Evolutionary conservation across 1,140 invertebrate species (phyloP).

Genomic region (Bradynema listronoti): DNA sequence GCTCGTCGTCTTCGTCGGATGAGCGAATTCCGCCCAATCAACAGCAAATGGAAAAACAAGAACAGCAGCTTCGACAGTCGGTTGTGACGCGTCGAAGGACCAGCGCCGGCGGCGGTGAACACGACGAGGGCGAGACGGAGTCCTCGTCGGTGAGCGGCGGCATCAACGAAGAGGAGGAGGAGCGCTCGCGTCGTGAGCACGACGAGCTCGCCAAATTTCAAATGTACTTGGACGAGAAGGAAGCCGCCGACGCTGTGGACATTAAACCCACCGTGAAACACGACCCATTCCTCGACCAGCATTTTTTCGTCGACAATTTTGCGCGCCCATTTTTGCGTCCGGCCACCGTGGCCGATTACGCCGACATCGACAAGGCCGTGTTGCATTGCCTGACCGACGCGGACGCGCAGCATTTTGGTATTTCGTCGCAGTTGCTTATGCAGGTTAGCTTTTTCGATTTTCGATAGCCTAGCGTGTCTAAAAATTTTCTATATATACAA

Average conservation of each 20-base stretch:
- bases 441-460: no score
- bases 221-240: neutral
- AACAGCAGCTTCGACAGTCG: no score
- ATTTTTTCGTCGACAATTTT: conserved; percentile 4
- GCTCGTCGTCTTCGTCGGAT: no score
- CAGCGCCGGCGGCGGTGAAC: no score
- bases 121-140: no score
- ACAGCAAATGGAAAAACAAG: no score
- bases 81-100: no score
- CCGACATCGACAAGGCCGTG: neutral
- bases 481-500: no score
- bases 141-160: no score
- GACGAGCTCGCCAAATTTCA: conserved; percentile 5
- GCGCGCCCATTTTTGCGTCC: neutral
- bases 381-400: neutral
- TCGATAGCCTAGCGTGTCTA: no score
- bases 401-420: neutral
- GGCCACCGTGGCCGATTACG: neutral
- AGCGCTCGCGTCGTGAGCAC: neutral
- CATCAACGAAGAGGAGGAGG: no score
- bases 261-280: neutral
- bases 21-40: no score
- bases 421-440: neutral
- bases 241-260: neutral
- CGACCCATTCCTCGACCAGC: conserved; percentile 4